These are phyloP conservation scores for Hyppa rectilinea DNA, from an alignment of 2,888 invertebrate genomes.

Conservation along the genomic window DNA sequence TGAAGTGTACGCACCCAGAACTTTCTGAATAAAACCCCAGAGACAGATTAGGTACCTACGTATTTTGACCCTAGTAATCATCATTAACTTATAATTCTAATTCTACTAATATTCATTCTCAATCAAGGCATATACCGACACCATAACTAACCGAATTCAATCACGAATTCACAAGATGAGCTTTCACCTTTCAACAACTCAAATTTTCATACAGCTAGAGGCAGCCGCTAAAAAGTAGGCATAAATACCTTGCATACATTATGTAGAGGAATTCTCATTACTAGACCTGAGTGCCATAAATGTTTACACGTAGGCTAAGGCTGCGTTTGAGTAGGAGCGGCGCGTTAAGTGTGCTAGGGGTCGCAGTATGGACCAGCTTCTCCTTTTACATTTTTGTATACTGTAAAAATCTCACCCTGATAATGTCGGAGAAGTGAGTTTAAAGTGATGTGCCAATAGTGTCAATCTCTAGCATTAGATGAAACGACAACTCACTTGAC, in stretches of 20 bases:
- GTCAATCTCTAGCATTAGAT: no score
- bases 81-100: conserved; percentile 1
- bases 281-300: conserved; percentile 59
- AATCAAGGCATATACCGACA: background rate
- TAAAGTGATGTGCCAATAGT: no score
- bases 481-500: no score
- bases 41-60: background rate
- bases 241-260: conserved; percentile 59
- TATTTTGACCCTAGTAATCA: background rate
- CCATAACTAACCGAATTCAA: background rate
- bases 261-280: conserved; percentile 57
- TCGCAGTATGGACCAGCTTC: no score
- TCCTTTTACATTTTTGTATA: no score
- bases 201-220: conserved; percentile 21
- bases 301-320: conserved; percentile 73
- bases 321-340: conserved; percentile 8
- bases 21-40: background rate
- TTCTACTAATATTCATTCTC: background rate
- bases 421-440: no score
- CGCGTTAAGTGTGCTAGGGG: background rate
- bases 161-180: background rate
- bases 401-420: no score
- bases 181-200: conserved; percentile 12
- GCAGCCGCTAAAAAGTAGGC: conserved; percentile 34
- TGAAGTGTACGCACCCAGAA: background rate